Evolutionary conservation across 2,797 vertebrate genomes (phyloP).

Genomic region (Vireo griseus): DNA sequence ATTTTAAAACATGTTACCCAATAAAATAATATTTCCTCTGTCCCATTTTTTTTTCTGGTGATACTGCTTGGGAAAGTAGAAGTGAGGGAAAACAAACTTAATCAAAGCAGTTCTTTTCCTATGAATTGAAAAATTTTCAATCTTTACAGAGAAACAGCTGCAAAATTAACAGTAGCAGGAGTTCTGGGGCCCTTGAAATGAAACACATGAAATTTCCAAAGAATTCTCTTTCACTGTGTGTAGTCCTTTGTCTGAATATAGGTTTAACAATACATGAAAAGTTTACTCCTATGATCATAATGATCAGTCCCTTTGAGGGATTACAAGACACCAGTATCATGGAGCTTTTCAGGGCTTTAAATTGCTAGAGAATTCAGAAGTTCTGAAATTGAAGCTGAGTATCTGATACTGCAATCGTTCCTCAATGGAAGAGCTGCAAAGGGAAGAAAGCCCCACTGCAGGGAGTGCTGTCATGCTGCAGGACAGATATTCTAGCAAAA

Average conservation of each 20-base stretch:
- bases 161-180: not conserved
- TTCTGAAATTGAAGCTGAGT: conserved; percentile 38
- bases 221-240: not conserved
- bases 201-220: not conserved
- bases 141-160: not conserved
- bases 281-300: conserved; percentile 9
- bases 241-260: not conserved
- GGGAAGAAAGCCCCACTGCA: not conserved
- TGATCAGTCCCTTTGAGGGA: conserved; percentile 1
- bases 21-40: not conserved
- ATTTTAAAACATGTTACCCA: not conserved
- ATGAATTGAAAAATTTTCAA: not conserved
- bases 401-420: conserved; percentile 6
- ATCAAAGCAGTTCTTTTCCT: not conserved
- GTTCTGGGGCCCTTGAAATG: not conserved
- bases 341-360: conserved; percentile 23
- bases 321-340: not conserved
- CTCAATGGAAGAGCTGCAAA: conserved; percentile 35
- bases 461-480: not conserved
- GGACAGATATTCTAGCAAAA: not conserved
- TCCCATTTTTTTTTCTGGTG: not conserved
- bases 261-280: conserved; percentile 14
- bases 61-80: not conserved
- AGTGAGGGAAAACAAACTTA: not conserved
- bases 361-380: conserved; percentile 30